Evolutionary conservation across 1,140 invertebrate species (phyloP), one percentile per base, ranked within the genome.

Genomic region (Zaprionus africanus): DNA sequence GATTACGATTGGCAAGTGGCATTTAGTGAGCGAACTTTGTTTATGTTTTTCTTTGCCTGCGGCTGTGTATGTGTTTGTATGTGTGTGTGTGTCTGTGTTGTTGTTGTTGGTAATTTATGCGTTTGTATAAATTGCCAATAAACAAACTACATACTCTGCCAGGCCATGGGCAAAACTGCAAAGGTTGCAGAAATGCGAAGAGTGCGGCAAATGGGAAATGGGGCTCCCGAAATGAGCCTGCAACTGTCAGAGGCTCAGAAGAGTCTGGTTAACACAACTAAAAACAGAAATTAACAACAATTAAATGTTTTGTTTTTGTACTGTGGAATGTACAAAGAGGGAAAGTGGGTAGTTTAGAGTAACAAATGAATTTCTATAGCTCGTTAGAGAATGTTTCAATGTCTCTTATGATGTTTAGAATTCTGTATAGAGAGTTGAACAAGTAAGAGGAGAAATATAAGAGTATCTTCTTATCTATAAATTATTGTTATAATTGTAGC

Each of bases 1-100:
- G 85, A 88, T 90, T 90, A 82, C 81, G 85, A 90, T 90, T 90
- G 85, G 85, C 79, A 90, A 90, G 84, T 90, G 85, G 86, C 85
- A 90, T 81, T 85, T 81, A 74, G 86, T 84, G 72, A 80, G 79
- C 77, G 71, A 90, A 76, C 74, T 88, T 87, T 90, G 84, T 88
- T 88, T 88, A 88, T 87, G 84, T 78, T 72, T 83, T 79, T 51
- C 61, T 26, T 62, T 13, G 63, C 46, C 13, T 66, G 69, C 7
- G 51, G 34, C 34, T 73, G 13, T 53, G 19, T 38, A 24, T 67
- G 26, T 59, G 57, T 43, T 26, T 63, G 54, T 65, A 24, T 51
- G 24, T 66, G 41, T 66, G 56, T 69, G n/a, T n/a, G n/a, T n/a
- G n/a, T n/a, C n/a, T n/a, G n/a, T 17, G 13, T 19, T 65, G 43